phyloP scores from a whole-genome alignment of 2,113 vertebrate species.

The Notechis scutatus region DNA sequence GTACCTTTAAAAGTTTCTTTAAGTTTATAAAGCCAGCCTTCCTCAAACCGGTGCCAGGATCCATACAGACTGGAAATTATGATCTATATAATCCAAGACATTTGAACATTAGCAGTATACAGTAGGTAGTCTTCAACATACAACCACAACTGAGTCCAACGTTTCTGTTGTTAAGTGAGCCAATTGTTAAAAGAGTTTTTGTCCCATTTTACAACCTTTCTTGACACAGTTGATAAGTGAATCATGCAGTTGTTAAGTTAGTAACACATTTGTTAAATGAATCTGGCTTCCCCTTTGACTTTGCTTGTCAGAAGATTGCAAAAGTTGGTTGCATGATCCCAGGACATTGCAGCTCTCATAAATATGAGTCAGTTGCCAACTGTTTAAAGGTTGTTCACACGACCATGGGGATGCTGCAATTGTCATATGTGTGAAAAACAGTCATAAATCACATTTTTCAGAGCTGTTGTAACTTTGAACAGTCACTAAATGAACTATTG shows the following conservation, averaged over 20 bases:
- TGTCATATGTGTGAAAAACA: neutral
- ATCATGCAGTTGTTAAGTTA: neutral
- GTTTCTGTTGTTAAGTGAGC: too few species aligned
- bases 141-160: too few species aligned
- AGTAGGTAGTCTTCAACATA: too few species aligned
- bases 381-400: neutral
- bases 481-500: neutral
- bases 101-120: neutral
- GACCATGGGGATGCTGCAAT: neutral
- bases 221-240: neutral
- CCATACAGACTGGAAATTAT: neutral
- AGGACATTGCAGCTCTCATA: neutral
- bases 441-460: neutral
- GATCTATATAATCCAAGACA: neutral
- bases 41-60: neutral
- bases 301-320: neutral
- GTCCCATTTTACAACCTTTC: neutral
- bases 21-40: neutral
- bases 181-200: too few species aligned
- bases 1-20: neutral
- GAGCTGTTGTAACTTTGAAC: neutral
- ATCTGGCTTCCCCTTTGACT: neutral
- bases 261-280: neutral
- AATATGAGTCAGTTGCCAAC: neutral
- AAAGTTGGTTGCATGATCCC: neutral